These are phyloP conservation scores for Sepiola atlantica DNA, from an alignment of 2,888 invertebrate genomes.

Conservation along the genomic window DNA sequence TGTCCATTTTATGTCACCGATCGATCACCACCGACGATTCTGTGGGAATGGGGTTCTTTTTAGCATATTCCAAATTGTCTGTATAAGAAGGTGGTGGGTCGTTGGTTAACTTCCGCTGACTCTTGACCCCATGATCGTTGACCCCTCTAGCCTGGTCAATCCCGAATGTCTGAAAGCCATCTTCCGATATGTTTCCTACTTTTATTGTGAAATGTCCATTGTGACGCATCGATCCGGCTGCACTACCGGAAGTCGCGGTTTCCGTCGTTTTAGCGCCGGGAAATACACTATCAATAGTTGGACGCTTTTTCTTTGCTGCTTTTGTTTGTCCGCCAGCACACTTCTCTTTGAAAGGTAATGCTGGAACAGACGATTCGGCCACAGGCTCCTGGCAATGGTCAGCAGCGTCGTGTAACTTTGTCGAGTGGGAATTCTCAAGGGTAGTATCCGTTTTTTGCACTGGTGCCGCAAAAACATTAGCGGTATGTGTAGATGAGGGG, in stretches of 20 bases:
- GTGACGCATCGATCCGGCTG: background rate
- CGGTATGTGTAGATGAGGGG: too few relatives aligned
- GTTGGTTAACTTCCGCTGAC: background rate
- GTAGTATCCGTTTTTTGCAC: background rate
- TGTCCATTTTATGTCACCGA: background rate
- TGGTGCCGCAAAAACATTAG: too few relatives aligned
- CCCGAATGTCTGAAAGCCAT: background rate
- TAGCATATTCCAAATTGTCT: background rate
- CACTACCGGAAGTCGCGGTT: background rate
- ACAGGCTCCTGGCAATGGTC: background rate
- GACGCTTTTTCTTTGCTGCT: background rate
- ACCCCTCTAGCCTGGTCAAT: background rate
- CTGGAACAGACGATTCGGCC: background rate
- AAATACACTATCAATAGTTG: background rate
- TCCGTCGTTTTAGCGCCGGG: background rate
- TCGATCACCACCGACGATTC: background rate
- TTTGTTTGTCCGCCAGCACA: background rate
- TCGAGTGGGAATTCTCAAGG: background rate
- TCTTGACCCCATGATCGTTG: background rate
- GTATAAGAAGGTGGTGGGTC: background rate
- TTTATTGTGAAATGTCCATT: background rate
- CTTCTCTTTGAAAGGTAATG: background rate
- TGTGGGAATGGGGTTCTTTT: background rate
- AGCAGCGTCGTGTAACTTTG: background rate
- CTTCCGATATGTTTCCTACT: background rate